Base-by-base conservation (phyloP, 2,888 invertebrate genomes). In the Synergus gifuensis region DNA sequence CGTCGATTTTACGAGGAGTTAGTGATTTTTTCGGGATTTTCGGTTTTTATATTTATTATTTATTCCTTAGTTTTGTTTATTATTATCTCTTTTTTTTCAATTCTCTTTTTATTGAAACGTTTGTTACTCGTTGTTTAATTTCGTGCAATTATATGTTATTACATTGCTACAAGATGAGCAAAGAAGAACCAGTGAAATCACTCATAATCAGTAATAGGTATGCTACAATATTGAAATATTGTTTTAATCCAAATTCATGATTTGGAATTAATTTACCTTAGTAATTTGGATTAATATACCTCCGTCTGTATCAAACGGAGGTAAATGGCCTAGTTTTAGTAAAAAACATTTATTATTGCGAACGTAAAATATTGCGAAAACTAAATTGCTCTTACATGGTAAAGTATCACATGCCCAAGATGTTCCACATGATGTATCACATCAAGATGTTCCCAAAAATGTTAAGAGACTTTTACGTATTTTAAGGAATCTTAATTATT, bases 81-180 rank as follows among this genome's bases (percentile, higher is more conserved):
- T 28, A 28, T 28, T 28, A 1, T 28, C 40, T 4, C 11, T 67
- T 64, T 64, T 12, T 18, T 67, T 44, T 4, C 1, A 18, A 4
- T 42, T 42, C 36, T 40, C 12, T 67, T 18, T 22, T 69, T 28
- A 5, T 14, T 18, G 12, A 69, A 69, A 49, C 46, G 22, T 12
- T n/a, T 46, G 28, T 12, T 18, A 46, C 16, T 66, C 3, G 5
- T 66, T 66, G 5, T 28, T 28, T 2, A 28, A 28, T 28, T 14
- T 40, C 36, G 12, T 28, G 18, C 46, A 28, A 63, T 84, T 28
- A 28, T 81, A 80, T 78, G 78, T 83, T 79, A 82, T 44, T 36
- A 28, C 9, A 60, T 66, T 62, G 60, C 76, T 44, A 18, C 49
- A 62, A 67, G 54, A 67, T 40, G 42, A 40, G 46, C 76, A 44